These are phyloP conservation scores for Dreissena rostriformis DNA, from an alignment of 1,140 invertebrate genomes.

Conservation along the genomic window DNA sequence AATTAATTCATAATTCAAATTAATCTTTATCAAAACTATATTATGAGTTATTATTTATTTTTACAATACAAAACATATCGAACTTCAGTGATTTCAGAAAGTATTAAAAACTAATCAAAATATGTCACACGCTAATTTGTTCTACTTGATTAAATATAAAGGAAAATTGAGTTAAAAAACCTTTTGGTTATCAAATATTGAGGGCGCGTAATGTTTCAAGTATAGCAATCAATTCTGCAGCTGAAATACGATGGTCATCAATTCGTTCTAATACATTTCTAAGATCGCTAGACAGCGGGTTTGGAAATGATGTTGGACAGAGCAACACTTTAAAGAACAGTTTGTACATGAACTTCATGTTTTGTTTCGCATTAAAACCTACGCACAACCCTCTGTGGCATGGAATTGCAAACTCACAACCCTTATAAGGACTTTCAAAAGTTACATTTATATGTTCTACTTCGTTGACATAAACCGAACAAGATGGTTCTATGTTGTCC, in stretches of 20 bases:
- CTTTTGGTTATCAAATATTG: too few relatives aligned
- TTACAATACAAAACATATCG: too few relatives aligned
- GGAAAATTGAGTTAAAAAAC: too few relatives aligned
- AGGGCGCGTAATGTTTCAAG: too few relatives aligned
- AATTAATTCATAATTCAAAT: too few relatives aligned
- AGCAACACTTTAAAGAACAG: constrained; percentile 74
- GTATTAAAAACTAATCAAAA: too few relatives aligned
- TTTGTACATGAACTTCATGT: constrained; percentile 75
- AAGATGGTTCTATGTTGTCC: constrained; percentile 77
- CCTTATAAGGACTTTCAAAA: background rate
- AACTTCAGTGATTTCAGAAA: too few relatives aligned
- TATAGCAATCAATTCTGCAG: background rate
- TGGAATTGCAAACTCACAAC: constrained; percentile 70
- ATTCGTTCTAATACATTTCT: constrained; percentile 21
- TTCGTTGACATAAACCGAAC: constrained; percentile 58
- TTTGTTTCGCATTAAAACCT: constrained; percentile 78
- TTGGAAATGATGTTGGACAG: constrained; percentile 69
- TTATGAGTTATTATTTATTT: too few relatives aligned
- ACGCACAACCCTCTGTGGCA: constrained; percentile 74
- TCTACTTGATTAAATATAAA: too few relatives aligned
- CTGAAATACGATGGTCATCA: constrained; percentile 21
- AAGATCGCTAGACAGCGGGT: constrained; percentile 28
- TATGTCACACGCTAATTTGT: too few relatives aligned
- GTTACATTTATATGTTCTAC: constrained; percentile 38
- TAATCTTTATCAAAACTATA: too few relatives aligned